Evolutionary conservation across 2,113 vertebrate species (phyloP).

Genomic region (Poecile atricapillus): DNA sequence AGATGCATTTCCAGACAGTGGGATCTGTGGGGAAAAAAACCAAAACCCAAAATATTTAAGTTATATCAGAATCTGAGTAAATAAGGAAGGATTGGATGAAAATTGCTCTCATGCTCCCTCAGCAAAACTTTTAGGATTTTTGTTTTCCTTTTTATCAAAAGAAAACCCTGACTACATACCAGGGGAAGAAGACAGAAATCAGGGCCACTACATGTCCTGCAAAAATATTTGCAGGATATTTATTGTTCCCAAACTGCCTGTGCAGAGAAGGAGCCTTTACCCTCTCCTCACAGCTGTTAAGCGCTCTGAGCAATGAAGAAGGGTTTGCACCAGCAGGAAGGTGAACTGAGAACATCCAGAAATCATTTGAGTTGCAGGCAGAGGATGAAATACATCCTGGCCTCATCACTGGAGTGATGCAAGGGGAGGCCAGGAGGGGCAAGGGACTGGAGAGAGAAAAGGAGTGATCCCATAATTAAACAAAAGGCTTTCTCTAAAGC

Average conservation of each 20-base stretch:
- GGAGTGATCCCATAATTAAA: constrained; percentile 40
- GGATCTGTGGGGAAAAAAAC: neutral
- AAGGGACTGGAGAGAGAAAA: neutral
- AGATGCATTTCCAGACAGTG: neutral
- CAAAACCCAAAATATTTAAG: neutral
- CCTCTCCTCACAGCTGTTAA: neutral
- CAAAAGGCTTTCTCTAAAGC: constrained; percentile 13
- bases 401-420: neutral
- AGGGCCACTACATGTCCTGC: neutral
- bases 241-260: neutral
- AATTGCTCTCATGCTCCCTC: neutral
- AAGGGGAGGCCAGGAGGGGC: neutral
- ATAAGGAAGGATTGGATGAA: neutral
- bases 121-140: neutral
- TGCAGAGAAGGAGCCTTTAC: neutral
- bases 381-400: neutral
- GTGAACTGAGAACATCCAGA: neutral
- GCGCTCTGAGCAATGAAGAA: neutral
- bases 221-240: neutral
- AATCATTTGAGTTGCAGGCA: neutral
- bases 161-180: neutral
- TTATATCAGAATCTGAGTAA: neutral
- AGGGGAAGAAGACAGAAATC: neutral
- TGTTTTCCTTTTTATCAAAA: neutral
- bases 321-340: neutral